A percentile compares a stretch with the other conserved stretches of the same genome.
Conservation (phyloP, 1,140 invertebrate genomes). For the Cheumatopsyche charites region DNA sequence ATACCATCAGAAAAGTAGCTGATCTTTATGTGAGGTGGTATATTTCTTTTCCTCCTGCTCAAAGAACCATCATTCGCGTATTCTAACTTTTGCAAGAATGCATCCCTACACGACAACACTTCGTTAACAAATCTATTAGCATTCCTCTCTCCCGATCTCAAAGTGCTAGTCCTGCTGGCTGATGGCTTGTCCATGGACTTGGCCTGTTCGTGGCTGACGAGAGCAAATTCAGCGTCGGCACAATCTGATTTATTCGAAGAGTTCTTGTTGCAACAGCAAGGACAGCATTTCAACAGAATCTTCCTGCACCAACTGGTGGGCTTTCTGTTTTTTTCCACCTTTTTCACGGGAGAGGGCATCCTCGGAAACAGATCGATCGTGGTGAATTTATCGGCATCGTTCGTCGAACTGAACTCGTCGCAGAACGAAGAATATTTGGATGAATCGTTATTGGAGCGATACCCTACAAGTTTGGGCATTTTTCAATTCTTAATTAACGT, state of each 20-base stretch:
- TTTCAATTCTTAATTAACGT: no score
- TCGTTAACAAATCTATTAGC: conserved; percentile 45
- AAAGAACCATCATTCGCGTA: conserved; percentile 39
- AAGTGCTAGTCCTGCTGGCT: conserved; percentile 35
- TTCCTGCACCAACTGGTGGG: conserved; percentile 10
- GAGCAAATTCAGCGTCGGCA: conserved; percentile 54
- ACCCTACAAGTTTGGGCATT: conserved; percentile 51
- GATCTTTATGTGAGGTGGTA: conserved; percentile 36
- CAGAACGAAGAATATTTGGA: conserved; percentile 50
- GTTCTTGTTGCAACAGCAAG: conserved; percentile 44
- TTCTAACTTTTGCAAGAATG: conserved; percentile 45
- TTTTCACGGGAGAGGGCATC: conserved; percentile 7
- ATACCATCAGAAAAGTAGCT: conserved; percentile 44
- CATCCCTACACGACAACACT: conserved; percentile 43
- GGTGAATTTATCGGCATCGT: conserved; percentile 36
- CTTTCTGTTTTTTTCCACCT: conserved; percentile 35
- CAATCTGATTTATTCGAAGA: background rate
- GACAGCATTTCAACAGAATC: conserved; percentile 37
- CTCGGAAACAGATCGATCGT: conserved; percentile 35
- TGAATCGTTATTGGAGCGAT: conserved; percentile 48
- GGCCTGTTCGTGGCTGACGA: conserved; percentile 54
- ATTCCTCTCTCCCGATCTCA: conserved; percentile 32
- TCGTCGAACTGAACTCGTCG: conserved; percentile 45
- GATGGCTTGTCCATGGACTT: conserved; percentile 7
- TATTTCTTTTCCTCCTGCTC: conserved; percentile 28